Evolutionary conservation across 1,140 invertebrate genomes (phyloP).

Genomic region (Drosophila mojavensis): DNA sequence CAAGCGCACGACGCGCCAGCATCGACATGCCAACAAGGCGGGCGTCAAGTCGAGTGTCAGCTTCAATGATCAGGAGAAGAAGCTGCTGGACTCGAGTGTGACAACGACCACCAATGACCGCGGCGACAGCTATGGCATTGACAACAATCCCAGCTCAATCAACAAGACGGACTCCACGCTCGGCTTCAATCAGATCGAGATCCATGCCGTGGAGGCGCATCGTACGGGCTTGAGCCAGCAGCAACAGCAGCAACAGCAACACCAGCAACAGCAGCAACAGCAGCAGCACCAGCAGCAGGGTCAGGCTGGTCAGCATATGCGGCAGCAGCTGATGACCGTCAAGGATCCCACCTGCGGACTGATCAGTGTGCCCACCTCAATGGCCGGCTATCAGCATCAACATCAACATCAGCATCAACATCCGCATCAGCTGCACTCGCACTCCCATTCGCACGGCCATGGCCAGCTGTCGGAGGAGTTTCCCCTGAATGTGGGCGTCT

Average conservation of each 20-base stretch:
- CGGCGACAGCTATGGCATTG: slow-evolving; percentile 86
- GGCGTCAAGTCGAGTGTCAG: slow-evolving; percentile 89
- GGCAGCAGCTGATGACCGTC: slow-evolving; percentile 75
- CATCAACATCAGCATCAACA: slow-evolving; percentile 25
- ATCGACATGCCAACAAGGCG: slow-evolving; percentile 87
- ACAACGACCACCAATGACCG: slow-evolving; percentile 90
- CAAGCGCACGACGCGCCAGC: slow-evolving; percentile 82
- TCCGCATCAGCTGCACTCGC: slow-evolving; percentile 30
- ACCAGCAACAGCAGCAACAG: slow-evolving; percentile 51
- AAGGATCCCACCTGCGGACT: slow-evolving; percentile 77
- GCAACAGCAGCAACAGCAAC: slow-evolving; percentile 61
- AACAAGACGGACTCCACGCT: slow-evolving; percentile 83
- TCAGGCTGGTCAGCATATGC: slow-evolving; percentile 43
- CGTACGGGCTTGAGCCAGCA: slow-evolving; percentile 42
- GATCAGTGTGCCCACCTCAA: slow-evolving; percentile 79
- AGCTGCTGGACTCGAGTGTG: slow-evolving; percentile 90
- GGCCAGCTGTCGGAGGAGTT: slow-evolving; percentile 77
- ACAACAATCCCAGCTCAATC: slow-evolving; percentile 84
- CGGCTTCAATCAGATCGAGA: slow-evolving; percentile 88
- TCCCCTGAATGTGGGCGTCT: slow-evolving; percentile 85
- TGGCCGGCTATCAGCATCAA: slow-evolving; percentile 52
- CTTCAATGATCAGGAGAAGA: slow-evolving; percentile 93
- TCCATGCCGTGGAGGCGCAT: slow-evolving; percentile 88
- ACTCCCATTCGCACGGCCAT: slow-evolving; percentile 52
- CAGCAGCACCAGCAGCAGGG: slow-evolving; percentile 43